phyloP scores from a whole-genome alignment of 2,113 vertebrate genomes.

The Gopherus flavomarginatus region DNA sequence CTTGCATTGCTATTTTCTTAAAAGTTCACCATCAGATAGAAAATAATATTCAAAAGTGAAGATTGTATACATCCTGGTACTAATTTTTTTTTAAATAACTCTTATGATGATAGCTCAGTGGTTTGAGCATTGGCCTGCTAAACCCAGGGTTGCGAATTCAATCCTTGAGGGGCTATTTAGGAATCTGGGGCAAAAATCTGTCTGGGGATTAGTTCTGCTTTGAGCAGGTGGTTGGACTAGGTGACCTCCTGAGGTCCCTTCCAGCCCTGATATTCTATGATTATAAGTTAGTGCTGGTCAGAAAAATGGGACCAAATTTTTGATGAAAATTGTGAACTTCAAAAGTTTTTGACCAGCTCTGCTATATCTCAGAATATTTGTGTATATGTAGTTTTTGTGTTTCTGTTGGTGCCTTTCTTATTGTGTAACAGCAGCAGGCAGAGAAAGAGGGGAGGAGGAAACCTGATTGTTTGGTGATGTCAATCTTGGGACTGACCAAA shows the following conservation, averaged over 20 bases:
- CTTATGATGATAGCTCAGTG: not conserved
- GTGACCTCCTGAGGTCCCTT: no score
- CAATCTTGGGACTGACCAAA: not conserved
- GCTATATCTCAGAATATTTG: not conserved
- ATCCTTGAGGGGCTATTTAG: no score
- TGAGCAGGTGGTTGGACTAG: no score
- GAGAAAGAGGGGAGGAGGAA: not conserved
- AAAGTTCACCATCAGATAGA: not conserved
- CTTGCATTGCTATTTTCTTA: not conserved
- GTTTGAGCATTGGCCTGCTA: no score
- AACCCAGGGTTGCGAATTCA: no score
- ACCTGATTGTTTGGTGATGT: not conserved
- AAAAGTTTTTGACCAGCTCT: not conserved
- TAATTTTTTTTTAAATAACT: not conserved
- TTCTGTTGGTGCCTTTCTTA: not conserved
- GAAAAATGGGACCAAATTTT: not conserved
- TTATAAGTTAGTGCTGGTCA: not conserved
- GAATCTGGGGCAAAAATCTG: no score
- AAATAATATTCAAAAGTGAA: not conserved
- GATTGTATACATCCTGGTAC: accelerated
- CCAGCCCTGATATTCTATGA: not conserved
- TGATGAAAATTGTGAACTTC: not conserved
- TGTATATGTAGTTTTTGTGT: not conserved
- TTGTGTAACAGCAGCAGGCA: not conserved
- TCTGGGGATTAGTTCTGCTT: no score